Evolutionary conservation across 2,797 vertebrate genomes (phyloP).

Genomic region (Sorex maritimensis): DNA sequence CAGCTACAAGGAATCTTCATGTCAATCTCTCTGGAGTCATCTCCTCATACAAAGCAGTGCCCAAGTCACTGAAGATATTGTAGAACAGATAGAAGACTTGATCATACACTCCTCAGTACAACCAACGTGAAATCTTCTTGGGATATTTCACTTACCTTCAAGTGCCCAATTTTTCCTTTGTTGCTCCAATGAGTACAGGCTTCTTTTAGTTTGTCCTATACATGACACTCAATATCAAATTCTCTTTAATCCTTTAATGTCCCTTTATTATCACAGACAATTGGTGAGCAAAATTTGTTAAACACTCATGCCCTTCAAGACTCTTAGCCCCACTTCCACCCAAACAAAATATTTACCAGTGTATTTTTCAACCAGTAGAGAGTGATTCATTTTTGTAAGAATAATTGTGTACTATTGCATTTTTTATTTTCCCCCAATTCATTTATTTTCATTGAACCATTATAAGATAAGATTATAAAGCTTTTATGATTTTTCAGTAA

Average conservation of each 20-base stretch:
- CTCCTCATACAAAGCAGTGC: slow-evolving; percentile 62
- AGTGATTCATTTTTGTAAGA: no score
- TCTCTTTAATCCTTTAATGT: slow-evolving; percentile 33
- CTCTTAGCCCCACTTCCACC: neutral
- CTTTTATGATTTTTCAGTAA: no score
- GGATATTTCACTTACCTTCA: slow-evolving; percentile 32
- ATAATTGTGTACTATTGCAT: no score
- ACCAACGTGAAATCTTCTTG: slow-evolving; percentile 55
- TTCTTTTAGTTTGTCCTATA: slow-evolving; percentile 52
- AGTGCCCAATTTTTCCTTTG: neutral
- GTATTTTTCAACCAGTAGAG: slow-evolving; percentile 14
- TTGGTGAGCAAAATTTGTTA: slow-evolving; percentile 51
- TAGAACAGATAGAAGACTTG: slow-evolving; percentile 19
- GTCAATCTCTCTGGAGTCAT: slow-evolving; percentile 68
- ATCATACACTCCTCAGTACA: neutral
- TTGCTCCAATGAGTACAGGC: neutral
- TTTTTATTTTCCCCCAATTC: no score
- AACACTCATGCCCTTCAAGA: slow-evolving; percentile 18
- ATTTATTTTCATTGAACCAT: no score
- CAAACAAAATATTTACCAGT: neutral
- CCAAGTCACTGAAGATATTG: slow-evolving; percentile 53
- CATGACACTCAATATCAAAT: neutral
- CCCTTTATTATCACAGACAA: slow-evolving; percentile 30
- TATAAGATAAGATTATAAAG: no score
- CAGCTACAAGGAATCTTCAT: slow-evolving; percentile 53